phyloP scores from a whole-genome alignment of 2,888 invertebrate species.

The Schrankia costaestrigalis region DNA sequence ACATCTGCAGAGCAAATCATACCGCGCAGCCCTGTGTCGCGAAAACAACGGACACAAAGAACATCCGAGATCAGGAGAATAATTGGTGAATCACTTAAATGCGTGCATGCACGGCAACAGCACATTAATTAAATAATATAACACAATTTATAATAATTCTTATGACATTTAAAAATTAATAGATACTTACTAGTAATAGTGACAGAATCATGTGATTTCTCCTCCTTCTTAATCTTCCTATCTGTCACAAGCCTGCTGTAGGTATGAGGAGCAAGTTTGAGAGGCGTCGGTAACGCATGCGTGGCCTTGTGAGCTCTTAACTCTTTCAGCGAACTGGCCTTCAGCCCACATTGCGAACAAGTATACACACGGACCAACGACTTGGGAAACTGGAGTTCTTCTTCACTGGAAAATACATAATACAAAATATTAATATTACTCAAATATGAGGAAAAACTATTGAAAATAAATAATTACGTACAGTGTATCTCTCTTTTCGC shows the following conservation, averaged over 20 bases:
- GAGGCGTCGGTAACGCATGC: slow-evolving; percentile 80
- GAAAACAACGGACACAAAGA: too few relatives aligned
- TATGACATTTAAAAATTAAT: neutral
- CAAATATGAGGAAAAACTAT: neutral
- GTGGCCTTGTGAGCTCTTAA: slow-evolving; percentile 82
- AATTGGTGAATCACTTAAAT: too few relatives aligned
- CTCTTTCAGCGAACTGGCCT: slow-evolving; percentile 82
- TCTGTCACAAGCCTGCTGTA: slow-evolving; percentile 56
- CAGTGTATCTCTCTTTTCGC: slow-evolving; percentile 65
- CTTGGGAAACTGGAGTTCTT: slow-evolving; percentile 41
- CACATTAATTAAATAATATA: neutral
- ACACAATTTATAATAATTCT: too few relatives aligned
- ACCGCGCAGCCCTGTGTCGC: too few relatives aligned
- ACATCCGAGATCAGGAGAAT: too few relatives aligned
- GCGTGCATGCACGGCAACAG: too few relatives aligned
- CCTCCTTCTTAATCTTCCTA: slow-evolving; percentile 71
- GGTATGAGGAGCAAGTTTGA: slow-evolving; percentile 68
- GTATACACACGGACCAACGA: slow-evolving; percentile 58
- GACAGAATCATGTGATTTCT: slow-evolving; percentile 48
- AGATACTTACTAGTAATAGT: slow-evolving; percentile 38
- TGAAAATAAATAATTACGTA: slow-evolving; percentile 41
- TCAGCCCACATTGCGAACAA: slow-evolving; percentile 81
- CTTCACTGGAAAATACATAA: slow-evolving; percentile 42
- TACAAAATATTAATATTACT: neutral
- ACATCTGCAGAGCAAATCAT: too few relatives aligned